Conservation (phyloP, 2,113 vertebrate species). For the Lagopus muta region DNA sequence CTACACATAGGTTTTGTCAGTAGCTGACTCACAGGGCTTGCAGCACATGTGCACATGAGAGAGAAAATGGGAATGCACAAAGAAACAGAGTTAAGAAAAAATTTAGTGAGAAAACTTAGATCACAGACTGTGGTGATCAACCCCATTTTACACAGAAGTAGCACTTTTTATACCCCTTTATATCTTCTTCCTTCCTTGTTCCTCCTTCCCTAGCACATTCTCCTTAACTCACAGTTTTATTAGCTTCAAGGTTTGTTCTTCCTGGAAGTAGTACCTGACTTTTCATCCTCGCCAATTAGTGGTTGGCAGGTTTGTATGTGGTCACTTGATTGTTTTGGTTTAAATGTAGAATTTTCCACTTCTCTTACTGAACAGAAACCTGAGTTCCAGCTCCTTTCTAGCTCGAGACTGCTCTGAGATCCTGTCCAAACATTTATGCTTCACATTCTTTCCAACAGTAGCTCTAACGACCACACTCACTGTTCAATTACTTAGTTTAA, state of each 20-base stretch:
- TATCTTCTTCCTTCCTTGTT: not conserved
- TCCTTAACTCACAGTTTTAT: not conserved
- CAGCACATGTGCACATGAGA: not conserved
- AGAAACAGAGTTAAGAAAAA: not conserved
- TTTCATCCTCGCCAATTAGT: not conserved
- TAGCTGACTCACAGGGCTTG: not conserved
- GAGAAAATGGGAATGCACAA: not conserved
- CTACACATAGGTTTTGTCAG: not conserved
- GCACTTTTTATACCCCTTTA: not conserved
- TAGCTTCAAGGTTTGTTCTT: not conserved
- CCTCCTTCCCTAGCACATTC: not conserved
- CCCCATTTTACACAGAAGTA: not conserved
- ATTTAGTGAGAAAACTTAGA: not conserved
- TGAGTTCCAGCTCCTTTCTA: not conserved
- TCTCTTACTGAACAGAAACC: not conserved
- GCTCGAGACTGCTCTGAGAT: not conserved
- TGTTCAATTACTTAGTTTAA: not conserved
- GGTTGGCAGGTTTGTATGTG: not conserved
- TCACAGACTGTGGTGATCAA: not conserved
- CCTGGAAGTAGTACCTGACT: not conserved
- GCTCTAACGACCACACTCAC: not conserved
- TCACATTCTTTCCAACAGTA: not conserved
- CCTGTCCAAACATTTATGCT: not conserved
- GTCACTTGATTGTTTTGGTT: not conserved
- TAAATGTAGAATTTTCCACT: not conserved